phyloP scores from a whole-genome alignment of 2,888 invertebrate species.

The Bombyx huttoni region DNA sequence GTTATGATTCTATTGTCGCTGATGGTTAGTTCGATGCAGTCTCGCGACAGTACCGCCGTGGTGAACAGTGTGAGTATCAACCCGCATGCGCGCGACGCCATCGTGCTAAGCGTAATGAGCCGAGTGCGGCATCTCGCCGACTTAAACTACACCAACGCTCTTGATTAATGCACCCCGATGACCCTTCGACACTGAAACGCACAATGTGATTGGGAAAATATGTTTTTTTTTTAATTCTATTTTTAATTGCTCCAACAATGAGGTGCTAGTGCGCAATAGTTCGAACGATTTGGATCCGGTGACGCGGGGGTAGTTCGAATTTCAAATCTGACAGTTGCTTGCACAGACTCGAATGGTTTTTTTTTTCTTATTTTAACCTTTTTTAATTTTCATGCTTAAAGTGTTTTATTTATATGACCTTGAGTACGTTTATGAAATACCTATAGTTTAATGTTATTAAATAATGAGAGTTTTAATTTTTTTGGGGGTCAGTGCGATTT shows the following conservation, averaged over 20 bases:
- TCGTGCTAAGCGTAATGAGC: conserved; percentile 45
- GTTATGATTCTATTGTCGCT: conserved; percentile 34
- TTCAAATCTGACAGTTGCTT: background rate
- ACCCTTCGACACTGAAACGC: conserved; percentile 11
- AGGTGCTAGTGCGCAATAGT: background rate
- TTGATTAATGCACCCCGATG: conserved; percentile 13
- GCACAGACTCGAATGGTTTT: background rate
- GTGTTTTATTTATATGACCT: too few species aligned
- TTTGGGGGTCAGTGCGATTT: too few species aligned
- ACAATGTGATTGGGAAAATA: conserved; percentile 32
- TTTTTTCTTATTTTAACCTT: background rate
- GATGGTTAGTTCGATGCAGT: conserved; percentile 57
- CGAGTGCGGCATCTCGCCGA: conserved; percentile 20
- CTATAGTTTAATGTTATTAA: too few species aligned
- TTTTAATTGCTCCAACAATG: background rate
- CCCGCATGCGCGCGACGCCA: conserved; percentile 60
- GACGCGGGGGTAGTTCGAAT: background rate
- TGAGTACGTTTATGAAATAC: too few species aligned
- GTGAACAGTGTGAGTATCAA: conserved; percentile 21
- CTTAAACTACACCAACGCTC: conserved; percentile 20
- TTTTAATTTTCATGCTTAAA: too few species aligned
- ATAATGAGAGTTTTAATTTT: too few species aligned
- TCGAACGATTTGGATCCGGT: background rate
- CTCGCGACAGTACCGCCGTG: conserved; percentile 36
- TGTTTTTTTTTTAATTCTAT: background rate